Evolutionary conservation across 2,888 invertebrate species (phyloP).

Genomic region (Anagyrus pseudococci): DNA sequence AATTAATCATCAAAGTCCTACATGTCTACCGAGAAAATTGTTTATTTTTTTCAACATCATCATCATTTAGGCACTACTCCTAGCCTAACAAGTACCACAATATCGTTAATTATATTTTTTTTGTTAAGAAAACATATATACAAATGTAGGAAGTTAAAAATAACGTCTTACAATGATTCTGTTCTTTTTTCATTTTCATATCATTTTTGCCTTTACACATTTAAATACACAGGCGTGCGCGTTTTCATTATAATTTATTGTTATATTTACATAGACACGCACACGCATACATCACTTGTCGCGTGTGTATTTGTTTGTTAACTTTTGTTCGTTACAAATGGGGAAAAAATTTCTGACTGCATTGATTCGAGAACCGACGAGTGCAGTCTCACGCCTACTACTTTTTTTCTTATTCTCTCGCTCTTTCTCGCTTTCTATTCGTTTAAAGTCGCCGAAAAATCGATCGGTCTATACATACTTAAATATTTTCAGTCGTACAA

Average conservation of each 20-base stretch:
- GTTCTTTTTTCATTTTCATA: background rate
- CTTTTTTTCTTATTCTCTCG: too few relatives aligned
- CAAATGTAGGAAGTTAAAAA: conserved; percentile 32
- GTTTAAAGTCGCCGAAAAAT: too few relatives aligned
- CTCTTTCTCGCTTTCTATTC: too few relatives aligned
- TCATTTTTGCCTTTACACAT: conserved; percentile 25
- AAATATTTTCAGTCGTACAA: too few relatives aligned
- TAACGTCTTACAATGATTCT: conserved; percentile 12
- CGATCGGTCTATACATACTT: too few relatives aligned
- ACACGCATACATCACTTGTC: background rate
- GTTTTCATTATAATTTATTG: conserved; percentile 14
- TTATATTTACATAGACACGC: conserved; percentile 4
- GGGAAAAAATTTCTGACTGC: too few relatives aligned
- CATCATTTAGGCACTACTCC: conserved; percentile 59
- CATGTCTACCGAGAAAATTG: conserved; percentile 45
- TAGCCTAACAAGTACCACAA: conserved; percentile 51
- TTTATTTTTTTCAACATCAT: too few relatives aligned
- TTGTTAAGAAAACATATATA: conserved; percentile 28
- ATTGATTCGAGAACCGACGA: too few relatives aligned
- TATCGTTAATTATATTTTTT: conserved; percentile 22
- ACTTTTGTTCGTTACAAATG: too few relatives aligned
- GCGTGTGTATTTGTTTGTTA: too few relatives aligned
- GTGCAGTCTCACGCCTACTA: too few relatives aligned
- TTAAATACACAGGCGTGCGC: conserved; percentile 26
- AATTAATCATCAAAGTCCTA: conserved; percentile 34